A percentile compares a stretch with the other conserved stretches of the same genome.
Evolutionary conservation across 2,113 vertebrate genomes (phyloP).

Genomic region (Periophthalmus modestus): DNA sequence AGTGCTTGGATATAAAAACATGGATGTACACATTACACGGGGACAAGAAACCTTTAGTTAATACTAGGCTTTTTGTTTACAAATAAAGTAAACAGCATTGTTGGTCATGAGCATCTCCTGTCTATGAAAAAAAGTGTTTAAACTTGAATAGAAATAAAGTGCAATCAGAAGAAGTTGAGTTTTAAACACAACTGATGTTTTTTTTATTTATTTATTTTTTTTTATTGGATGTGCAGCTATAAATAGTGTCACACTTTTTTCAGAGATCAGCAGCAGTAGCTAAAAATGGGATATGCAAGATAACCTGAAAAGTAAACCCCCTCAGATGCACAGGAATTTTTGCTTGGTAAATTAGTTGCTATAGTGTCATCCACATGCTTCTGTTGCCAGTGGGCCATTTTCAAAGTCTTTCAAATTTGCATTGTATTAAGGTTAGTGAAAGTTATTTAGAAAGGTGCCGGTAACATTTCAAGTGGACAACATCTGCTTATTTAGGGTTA

Average conservation of each 20-base stretch:
- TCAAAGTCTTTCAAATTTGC: neutral
- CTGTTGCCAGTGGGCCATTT: neutral
- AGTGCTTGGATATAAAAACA: no score
- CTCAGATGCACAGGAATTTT: neutral
- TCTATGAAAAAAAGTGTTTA: no score
- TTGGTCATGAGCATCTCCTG: no score
- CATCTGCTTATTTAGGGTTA: no score
- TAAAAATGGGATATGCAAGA: neutral
- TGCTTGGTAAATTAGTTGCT: neutral
- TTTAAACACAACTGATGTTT: conserved; percentile 31
- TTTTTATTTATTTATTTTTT: no score
- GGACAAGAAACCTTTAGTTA: no score
- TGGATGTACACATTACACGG: no score
- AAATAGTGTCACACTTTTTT: conserved; percentile 35
- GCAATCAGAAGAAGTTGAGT: neutral
- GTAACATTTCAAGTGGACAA: no score
- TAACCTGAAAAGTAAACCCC: neutral
- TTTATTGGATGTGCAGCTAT: conserved; percentile 45
- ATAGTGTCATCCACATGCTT: neutral
- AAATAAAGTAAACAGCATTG: no score
- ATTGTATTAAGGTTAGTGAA: neutral
- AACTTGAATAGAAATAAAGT: no score
- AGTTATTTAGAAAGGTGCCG: no score
- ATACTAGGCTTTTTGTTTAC: no score
- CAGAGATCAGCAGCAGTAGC: conserved; percentile 13